phyloP scores from a whole-genome alignment of 2,797 vertebrate genomes.

The Mareca penelope region DNA sequence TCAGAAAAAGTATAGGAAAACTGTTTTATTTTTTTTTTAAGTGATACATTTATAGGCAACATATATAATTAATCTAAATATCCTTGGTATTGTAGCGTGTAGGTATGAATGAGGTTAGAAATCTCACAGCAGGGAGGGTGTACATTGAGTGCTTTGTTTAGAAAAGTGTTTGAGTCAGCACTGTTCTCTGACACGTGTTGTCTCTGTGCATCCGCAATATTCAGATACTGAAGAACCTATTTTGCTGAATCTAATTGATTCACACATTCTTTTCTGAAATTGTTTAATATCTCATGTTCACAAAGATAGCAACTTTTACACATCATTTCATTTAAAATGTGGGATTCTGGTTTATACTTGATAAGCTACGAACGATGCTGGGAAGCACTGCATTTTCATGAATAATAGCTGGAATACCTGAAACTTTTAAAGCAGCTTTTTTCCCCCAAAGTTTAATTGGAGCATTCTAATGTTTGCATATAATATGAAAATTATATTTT shows the following conservation, averaged over 20 bases:
- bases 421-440: neutral
- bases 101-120: conserved; percentile 41
- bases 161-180: conserved; percentile 43
- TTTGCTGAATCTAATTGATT: conserved; percentile 70
- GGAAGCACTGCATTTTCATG: conserved; percentile 19
- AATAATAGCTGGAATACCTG: conserved; percentile 12
- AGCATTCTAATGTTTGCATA: neutral
- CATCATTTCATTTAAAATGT: conserved; percentile 58
- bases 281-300: conserved; percentile 56
- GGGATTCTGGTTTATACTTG: conserved; percentile 26
- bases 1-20: conserved; percentile 35
- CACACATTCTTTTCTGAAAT: conserved; percentile 44
- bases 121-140: neutral
- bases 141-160: conserved; percentile 49
- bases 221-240: conserved; percentile 40
- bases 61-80: conserved; percentile 18
- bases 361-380: conserved; percentile 9
- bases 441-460: neutral
- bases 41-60: neutral
- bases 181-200: conserved; percentile 27
- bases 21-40: conserved; percentile 34
- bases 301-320: conserved; percentile 64
- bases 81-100: conserved; percentile 19
- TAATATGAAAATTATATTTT: neutral
- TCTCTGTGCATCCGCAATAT: neutral